These are phyloP conservation scores for Schizaphis graminum DNA, from an alignment of 2,888 invertebrate genomes.

Conservation along the genomic window DNA sequence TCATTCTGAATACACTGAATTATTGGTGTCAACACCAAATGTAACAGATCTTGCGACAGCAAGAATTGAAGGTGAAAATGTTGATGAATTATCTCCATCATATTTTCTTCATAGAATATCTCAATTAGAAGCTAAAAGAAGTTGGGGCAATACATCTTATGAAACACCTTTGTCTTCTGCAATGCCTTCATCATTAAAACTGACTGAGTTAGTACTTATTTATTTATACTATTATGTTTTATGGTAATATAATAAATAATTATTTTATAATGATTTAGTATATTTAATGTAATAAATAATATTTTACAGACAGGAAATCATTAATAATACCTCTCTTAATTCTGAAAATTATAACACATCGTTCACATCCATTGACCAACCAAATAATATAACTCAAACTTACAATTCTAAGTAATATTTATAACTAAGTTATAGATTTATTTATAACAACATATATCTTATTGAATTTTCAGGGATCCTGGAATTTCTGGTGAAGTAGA, in stretches of 20 bases:
- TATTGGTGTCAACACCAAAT: conserved; percentile 85
- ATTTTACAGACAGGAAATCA: conserved; percentile 45
- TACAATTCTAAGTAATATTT: conserved; percentile 57
- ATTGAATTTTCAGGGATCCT: conserved; percentile 48
- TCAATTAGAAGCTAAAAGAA: conserved; percentile 66
- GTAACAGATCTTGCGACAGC: conserved; percentile 89
- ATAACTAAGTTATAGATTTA: not conserved
- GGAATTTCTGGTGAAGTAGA: conserved; percentile 39
- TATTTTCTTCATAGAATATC: conserved; percentile 66
- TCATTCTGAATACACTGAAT: conserved; percentile 84
- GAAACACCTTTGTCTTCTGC: conserved; percentile 11
- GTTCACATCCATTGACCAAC: conserved; percentile 12
- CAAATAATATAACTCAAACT: conserved; percentile 19
- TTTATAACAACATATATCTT: not conserved
- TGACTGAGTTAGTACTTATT: conserved; percentile 45
- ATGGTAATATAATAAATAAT: not conserved
- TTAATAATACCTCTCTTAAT: conserved; percentile 7
- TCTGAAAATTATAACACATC: conserved; percentile 44
- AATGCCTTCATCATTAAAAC: conserved; percentile 20
- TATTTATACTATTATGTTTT: not conserved
- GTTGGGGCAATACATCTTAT: conserved; percentile 10
- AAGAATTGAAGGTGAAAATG: conserved; percentile 71
- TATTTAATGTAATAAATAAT: not conserved
- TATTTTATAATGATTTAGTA: not conserved
- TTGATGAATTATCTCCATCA: conserved; percentile 67